Percentiles rank a stretch among this genome's conserved stretches.
Evolutionary conservation across 2,888 invertebrate genomes (phyloP).

Genomic region (Oegoconia quadripuncta): DNA sequence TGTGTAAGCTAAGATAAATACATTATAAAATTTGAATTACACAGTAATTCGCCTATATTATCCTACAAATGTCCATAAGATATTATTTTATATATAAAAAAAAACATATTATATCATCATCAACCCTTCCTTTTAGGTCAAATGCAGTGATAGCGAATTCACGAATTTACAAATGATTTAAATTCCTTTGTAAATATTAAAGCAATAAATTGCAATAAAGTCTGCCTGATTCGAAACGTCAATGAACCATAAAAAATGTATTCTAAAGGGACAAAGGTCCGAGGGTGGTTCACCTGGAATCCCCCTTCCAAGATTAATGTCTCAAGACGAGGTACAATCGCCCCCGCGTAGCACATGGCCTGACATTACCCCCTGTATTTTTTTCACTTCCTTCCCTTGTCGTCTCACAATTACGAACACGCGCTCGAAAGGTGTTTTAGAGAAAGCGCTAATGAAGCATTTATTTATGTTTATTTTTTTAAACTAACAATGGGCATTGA

Average conservation of each 20-base stretch:
- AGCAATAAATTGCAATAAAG: too few relatives aligned
- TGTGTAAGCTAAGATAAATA: too few relatives aligned
- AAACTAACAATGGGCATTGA: background rate
- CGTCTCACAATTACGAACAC: conserved; percentile 15
- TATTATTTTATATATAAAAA: too few relatives aligned
- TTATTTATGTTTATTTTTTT: background rate
- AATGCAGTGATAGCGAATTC: too few relatives aligned
- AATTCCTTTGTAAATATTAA: too few relatives aligned
- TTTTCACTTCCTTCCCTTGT: conserved; percentile 14
- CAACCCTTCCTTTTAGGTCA: too few relatives aligned
- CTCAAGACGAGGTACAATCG: conserved; percentile 11
- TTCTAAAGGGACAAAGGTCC: conserved; percentile 7
- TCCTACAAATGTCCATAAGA: too few relatives aligned
- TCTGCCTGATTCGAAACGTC: too few relatives aligned
- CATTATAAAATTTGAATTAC: too few relatives aligned
- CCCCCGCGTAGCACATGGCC: conserved; percentile 15
- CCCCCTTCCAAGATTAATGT: conserved; percentile 19
- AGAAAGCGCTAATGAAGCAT: conserved; percentile 17
- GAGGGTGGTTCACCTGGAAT: conserved; percentile 16
- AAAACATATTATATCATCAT: too few relatives aligned
- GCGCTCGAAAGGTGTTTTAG: conserved; percentile 17
- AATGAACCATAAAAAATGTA: background rate
- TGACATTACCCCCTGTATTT: conserved; percentile 29
- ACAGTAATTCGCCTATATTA: too few relatives aligned
- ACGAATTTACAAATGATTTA: too few relatives aligned